phyloP scores from a whole-genome alignment of 2,797 vertebrate species.

The Epinephelus coioides region DNA sequence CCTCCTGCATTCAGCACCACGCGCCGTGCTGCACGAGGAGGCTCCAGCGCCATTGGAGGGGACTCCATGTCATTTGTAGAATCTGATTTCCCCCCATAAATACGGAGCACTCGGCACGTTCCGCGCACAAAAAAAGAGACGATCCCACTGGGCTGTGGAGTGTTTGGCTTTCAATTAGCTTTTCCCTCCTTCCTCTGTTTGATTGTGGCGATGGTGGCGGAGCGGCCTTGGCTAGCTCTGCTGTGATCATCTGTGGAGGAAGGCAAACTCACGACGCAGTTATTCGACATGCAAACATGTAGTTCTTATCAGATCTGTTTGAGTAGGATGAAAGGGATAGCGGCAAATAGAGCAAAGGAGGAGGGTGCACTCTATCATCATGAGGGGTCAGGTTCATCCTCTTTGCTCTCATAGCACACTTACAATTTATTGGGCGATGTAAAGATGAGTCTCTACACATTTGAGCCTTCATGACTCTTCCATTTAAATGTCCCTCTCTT shows the following conservation, averaged over 20 bases:
- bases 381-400: conserved; percentile 34
- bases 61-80: conserved; percentile 78
- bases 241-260: conserved; percentile 50
- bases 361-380: conserved; percentile 11
- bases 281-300: conserved; percentile 39
- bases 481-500: conserved; percentile 19
- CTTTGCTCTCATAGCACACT: conserved; percentile 2
- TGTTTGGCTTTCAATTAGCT: conserved; percentile 84
- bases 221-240: conserved; percentile 34
- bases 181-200: conserved; percentile 62
- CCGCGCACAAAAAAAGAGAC: conserved; percentile 54
- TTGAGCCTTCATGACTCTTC: conserved; percentile 13
- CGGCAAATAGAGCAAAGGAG: conserved; percentile 10
- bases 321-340: conserved; percentile 4
- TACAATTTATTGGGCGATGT: background rate
- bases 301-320: conserved; percentile 32
- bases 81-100: conserved; percentile 76
- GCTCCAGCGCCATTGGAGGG: conserved; percentile 77
- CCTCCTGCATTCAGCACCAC: conserved; percentile 77
- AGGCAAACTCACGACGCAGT: conserved; percentile 29
- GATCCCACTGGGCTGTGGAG: conserved; percentile 67
- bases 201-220: conserved; percentile 54
- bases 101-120: conserved; percentile 74
- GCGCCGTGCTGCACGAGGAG: conserved; percentile 77
- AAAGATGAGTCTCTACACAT: conserved; percentile 3